Conservation (phyloP, 1,140 invertebrate species). For the Eubasilissa regina region DNA sequence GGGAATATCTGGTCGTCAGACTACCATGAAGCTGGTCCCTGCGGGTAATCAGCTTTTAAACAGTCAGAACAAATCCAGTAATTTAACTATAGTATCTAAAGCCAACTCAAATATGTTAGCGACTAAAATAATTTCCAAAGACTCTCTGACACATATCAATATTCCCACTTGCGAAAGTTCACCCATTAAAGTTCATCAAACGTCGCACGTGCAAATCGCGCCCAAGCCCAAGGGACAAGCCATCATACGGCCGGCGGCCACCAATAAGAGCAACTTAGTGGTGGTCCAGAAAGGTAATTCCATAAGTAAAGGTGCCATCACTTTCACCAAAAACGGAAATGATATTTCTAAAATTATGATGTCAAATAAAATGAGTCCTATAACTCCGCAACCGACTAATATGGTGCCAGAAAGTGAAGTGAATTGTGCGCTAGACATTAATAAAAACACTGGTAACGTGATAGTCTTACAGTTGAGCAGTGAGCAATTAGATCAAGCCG, state of each 20-base stretch:
- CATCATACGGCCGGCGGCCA: constrained; percentile 63
- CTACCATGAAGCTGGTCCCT: constrained; percentile 68
- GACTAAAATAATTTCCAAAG: constrained; percentile 54
- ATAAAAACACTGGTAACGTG: constrained; percentile 65
- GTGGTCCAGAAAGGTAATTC: constrained; percentile 69
- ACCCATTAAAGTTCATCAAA: constrained; percentile 39
- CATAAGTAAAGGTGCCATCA: constrained; percentile 66
- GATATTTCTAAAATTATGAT: constrained; percentile 71
- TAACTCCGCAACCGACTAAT: not conserved
- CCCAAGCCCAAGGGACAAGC: constrained; percentile 47
- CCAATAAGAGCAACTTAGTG: constrained; percentile 69
- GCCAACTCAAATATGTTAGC: constrained; percentile 55
- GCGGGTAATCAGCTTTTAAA: constrained; percentile 65
- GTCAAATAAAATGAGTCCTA: constrained; percentile 69
- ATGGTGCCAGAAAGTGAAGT: constrained; percentile 49
- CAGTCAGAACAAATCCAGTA: constrained; percentile 62
- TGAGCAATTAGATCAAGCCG: constrained; percentile 66
- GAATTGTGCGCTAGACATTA: constrained; percentile 62
- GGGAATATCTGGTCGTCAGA: constrained; percentile 63
- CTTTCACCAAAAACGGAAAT: constrained; percentile 68
- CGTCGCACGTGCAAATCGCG: constrained; percentile 51
- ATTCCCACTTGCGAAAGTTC: constrained; percentile 30
- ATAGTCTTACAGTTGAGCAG: constrained; percentile 70
- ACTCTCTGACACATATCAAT: constrained; percentile 46
- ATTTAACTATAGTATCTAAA: constrained; percentile 65